Percentiles rank a stretch among this genome's conserved stretches.
Conservation (phyloP, 1,140 invertebrate species). For the Penaeus indicus region DNA sequence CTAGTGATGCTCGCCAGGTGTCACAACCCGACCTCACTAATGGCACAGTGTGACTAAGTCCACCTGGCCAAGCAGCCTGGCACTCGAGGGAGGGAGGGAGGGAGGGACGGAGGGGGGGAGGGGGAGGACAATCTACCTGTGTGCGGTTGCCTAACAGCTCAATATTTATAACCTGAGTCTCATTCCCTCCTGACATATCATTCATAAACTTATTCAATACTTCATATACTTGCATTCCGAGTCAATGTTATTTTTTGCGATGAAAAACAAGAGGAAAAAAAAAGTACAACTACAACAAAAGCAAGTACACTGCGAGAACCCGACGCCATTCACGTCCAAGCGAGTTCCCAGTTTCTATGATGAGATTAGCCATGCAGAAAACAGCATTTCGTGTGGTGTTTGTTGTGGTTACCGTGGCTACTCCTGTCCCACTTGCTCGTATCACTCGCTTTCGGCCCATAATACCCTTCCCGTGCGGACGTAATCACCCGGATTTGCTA, state of each 20-base stretch:
- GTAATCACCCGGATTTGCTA: no score
- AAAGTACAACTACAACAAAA: no score
- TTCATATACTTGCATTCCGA: no score
- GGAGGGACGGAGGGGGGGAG: no score
- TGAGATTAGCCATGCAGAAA: conserved; percentile 34
- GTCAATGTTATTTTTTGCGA: no score
- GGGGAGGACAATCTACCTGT: not conserved
- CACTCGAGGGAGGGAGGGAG: not conserved
- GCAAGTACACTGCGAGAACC: not conserved
- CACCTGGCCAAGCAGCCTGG: conserved; percentile 15
- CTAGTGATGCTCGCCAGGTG: not conserved
- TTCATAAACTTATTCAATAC: no score
- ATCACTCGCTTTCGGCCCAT: no score
- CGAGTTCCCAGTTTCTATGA: conserved; percentile 40
- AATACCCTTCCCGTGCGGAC: no score
- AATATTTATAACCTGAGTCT: not conserved
- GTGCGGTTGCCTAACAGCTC: not conserved
- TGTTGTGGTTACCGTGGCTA: conserved; percentile 10
- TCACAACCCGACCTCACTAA: not conserved
- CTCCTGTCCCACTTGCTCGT: not conserved
- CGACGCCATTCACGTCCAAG: not conserved
- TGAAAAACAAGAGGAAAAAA: not conserved
- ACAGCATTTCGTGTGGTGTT: conserved; percentile 16
- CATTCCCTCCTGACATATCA: no score
- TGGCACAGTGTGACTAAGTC: conserved; percentile 39